These are phyloP conservation scores for Nematopogon swammerdamellus DNA, from an alignment of 2,888 invertebrate genomes.

Conservation along the genomic window DNA sequence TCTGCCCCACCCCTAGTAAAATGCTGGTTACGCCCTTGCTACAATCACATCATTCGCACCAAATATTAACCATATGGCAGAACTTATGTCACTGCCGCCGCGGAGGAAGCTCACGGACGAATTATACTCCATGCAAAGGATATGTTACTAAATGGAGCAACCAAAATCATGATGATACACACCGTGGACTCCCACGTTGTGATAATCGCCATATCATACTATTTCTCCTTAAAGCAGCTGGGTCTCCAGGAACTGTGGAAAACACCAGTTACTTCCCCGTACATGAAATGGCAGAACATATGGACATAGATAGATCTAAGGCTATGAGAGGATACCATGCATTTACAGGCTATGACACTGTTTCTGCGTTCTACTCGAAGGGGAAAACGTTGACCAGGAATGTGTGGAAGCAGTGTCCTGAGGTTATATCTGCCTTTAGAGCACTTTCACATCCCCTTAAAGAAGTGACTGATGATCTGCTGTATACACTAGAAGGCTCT, in stretches of 20 bases:
- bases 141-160: slow-evolving; percentile 8
- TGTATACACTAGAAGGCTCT: no score
- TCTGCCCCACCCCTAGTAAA: no score
- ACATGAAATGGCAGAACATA: slow-evolving; percentile 6
- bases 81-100: neutral
- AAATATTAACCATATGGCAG: no score
- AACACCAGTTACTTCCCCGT: slow-evolving; percentile 6
- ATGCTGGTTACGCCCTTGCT: no score
- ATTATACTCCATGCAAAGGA: slow-evolving; percentile 8
- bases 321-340: slow-evolving; percentile 6
- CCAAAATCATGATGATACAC: slow-evolving; percentile 6
- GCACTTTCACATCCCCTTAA: no score
- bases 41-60: no score
- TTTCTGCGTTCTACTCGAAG: no score
- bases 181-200: slow-evolving; percentile 8
- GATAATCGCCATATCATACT: slow-evolving; percentile 7
- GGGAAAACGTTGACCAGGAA: no score
- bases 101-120: slow-evolving; percentile 3
- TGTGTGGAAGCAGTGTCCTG: no score
- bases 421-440: no score
- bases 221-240: slow-evolving; percentile 5
- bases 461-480: no score
- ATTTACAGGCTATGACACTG: neutral
- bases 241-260: slow-evolving; percentile 8
- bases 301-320: slow-evolving; percentile 7